Base-by-base conservation (phyloP, 2,888 invertebrate genomes). In the Drosophila monieri region DNA sequence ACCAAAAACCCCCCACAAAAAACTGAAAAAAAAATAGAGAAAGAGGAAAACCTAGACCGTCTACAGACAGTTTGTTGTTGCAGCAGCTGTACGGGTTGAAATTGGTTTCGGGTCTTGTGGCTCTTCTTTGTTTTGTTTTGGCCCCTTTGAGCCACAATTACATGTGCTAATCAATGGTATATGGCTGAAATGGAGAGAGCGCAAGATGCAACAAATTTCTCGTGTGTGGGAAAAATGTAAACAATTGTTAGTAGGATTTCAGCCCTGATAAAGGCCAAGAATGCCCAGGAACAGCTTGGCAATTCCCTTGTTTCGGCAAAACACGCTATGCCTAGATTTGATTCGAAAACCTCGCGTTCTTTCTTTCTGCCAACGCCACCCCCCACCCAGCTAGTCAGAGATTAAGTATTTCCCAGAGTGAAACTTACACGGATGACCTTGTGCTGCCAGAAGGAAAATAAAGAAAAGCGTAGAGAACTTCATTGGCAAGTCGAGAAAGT, bases 141-240 rank as follows among this genome's bases (percentile, higher is more conserved):
- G 54, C 73, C 37, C 56, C 15, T 14, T 61, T 56, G 80, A 56
- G 74, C 37, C 56, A 65, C 77, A 66, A 59, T 72, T 86, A 79
- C 84, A 80, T 84, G 80, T 80, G 86, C 77, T 80, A 76, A 85
- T 76, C 85, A 66, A 62, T 76, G 68, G 53, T 23, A 54, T 61
- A 32, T 41, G 39, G 18, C 57, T 46, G 47, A 60, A 55, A 56
- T 27, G 27, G 35, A 48, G 49, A 41, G 49, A 48, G 37, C 27
- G 6, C 37, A 10, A 46, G 32, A 46, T 18, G n/a, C n/a, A 9
- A 30, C 8, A 54, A 32, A 49, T 49, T 49, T 25, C 25, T 10
- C n/a, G 9, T 30, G 14, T 12, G 58, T 47, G 41, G 32, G 64
- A 35, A 64, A 49, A 15, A 35, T 9, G 15, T 27, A 62, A 64